phyloP scores from a whole-genome alignment of 2,113 vertebrate genomes.

The Numida meleagris region DNA sequence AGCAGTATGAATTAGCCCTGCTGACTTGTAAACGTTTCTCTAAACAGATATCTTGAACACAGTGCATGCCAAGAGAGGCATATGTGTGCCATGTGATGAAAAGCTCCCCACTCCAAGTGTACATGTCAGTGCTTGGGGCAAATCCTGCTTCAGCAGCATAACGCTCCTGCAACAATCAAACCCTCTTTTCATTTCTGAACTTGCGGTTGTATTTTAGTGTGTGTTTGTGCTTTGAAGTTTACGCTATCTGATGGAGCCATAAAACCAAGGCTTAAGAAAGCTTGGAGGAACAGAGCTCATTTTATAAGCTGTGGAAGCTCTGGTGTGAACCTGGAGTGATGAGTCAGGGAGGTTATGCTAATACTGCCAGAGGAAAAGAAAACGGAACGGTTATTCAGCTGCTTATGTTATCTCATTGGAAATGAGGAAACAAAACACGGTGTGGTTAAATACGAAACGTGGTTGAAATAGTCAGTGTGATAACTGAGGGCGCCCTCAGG shows the following conservation, averaged over 20 bases:
- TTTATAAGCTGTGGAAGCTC: background rate
- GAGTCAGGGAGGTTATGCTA: background rate
- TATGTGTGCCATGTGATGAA: background rate
- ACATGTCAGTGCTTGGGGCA: background rate
- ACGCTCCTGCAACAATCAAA: background rate
- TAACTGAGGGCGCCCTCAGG: conserved; percentile 2
- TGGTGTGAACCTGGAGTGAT: background rate
- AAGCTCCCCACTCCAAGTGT: background rate
- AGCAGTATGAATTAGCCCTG: background rate
- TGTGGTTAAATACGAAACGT: background rate
- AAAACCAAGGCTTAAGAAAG: background rate
- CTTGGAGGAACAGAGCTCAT: background rate
- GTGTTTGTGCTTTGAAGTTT: conserved; percentile 3
- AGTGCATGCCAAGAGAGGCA: background rate
- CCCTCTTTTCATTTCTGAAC: background rate
- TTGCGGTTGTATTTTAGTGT: background rate
- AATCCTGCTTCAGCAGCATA: background rate
- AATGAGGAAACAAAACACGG: background rate
- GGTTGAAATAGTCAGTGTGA: background rate
- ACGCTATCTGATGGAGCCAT: background rate
- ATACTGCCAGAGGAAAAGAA: conserved; percentile 12
- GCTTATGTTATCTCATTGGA: background rate
- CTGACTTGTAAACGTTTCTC: background rate
- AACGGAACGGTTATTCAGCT: background rate
- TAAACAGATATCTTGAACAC: background rate